A percentile compares a stretch with the other conserved stretches of the same genome.
Conservation (phyloP, 1,140 invertebrate species). For the Magallana angulata region DNA sequence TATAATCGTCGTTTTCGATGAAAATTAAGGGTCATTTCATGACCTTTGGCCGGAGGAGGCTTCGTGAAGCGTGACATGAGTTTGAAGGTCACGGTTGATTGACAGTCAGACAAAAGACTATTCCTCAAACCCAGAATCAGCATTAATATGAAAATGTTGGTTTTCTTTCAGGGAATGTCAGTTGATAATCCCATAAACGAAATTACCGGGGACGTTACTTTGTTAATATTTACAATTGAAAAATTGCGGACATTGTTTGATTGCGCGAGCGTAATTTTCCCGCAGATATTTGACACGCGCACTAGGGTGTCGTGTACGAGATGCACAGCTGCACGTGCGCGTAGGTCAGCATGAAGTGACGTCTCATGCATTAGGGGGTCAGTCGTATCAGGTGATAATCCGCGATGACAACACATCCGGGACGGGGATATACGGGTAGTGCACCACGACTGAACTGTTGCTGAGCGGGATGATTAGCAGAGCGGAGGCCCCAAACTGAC, state of each 20-base stretch:
- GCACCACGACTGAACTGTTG: not conserved
- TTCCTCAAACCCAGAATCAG: not conserved
- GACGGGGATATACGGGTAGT: constrained; percentile 26
- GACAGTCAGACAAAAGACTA: not conserved
- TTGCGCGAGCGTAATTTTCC: constrained; percentile 7
- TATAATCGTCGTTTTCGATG: not conserved
- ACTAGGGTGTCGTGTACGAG: constrained; percentile 6
- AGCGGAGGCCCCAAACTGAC: not conserved
- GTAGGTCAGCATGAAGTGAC: constrained; percentile 10
- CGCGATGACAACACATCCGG: not conserved
- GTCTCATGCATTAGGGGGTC: constrained; percentile 26
- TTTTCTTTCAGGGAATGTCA: not conserved
- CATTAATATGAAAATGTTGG: not conserved
- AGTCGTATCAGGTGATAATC: not conserved
- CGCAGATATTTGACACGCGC: constrained; percentile 31
- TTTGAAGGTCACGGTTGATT: constrained; percentile 16
- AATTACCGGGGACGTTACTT: not conserved
- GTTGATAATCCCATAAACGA: not conserved
- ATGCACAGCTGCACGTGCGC: constrained; percentile 33
- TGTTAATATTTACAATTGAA: not conserved
- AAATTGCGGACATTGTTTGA: constrained; percentile 1
- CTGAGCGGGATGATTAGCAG: not conserved
- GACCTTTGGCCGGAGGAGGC: not conserved
- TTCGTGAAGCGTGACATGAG: not conserved
- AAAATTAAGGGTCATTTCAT: not conserved